These are phyloP conservation scores for Melanotaenia trifasciata DNA, from an alignment of 2,797 vertebrate species.

Conservation along the genomic window DNA sequence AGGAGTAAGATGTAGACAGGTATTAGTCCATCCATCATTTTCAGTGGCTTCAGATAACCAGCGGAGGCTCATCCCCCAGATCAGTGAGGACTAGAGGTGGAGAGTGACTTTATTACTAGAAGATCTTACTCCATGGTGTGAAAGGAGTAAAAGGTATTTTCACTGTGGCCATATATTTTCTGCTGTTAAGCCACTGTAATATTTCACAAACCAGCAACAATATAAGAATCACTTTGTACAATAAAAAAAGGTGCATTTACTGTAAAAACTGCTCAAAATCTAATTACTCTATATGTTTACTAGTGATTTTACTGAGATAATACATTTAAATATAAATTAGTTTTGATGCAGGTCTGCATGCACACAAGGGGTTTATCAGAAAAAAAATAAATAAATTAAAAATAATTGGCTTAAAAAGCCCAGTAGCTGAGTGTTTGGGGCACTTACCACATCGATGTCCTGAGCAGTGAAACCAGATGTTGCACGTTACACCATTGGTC, in stretches of 20 bases:
- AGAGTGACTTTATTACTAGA: constrained; percentile 12
- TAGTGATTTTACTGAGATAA: not conserved
- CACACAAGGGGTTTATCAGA: not conserved
- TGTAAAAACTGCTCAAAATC: too few relatives aligned
- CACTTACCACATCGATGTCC: too few relatives aligned
- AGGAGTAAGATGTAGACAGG: constrained; percentile 60
- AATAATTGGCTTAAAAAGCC: not conserved
- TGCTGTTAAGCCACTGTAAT: constrained; percentile 4
- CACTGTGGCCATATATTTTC: not conserved
- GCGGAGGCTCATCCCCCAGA: constrained; percentile 55
- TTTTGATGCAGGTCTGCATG: not conserved
- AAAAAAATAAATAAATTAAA: too few relatives aligned
- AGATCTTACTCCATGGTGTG: constrained; percentile 11
- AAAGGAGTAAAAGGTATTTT: constrained; percentile 14
- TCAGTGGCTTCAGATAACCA: constrained; percentile 66
- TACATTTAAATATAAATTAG: not conserved
- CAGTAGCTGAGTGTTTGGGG: not conserved
- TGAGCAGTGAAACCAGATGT: too few relatives aligned
- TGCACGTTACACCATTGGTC: too few relatives aligned
- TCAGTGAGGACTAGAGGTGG: constrained; percentile 46
- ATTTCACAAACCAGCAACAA: not conserved
- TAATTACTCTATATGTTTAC: not conserved
- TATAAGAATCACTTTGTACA: not conserved
- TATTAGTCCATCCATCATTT: constrained; percentile 84
- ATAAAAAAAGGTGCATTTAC: not conserved